Base-by-base conservation (phyloP, 1,140 invertebrate species). In the Paraescarpia echinospica region DNA sequence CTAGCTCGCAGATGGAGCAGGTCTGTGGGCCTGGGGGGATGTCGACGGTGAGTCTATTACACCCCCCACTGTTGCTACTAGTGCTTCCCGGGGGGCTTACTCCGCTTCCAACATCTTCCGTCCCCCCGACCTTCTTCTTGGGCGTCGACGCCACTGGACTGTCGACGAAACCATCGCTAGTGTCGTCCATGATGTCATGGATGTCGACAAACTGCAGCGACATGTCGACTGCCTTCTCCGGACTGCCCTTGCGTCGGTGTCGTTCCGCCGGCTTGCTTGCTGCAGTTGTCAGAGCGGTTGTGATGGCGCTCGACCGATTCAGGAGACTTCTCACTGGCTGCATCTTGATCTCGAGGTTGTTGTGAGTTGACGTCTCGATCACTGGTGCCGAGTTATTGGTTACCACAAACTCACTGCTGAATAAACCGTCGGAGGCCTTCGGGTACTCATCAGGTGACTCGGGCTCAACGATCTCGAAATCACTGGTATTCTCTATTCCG, bases 1-100 rank as follows among this genome's bases (percentile, higher is more conserved):
- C 34, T 5, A 33, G 33, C 51, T 35, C n/a, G 51, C 93, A 93
- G 34, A 93, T 51, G 33, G 89, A 89, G 90, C 93, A 93, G 34
- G 33, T 90, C 31, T 93, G 48, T 33, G 93, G 92, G 1, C 92
- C 93, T 5, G 92, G 35, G 14, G 91, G 93, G 35, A 93, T 90
- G 33, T 93, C 91, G 4, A 92, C 91, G 33, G 18, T 91, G 4
- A 77, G 27, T 77, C 41, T 41, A 1, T 33, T 35, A 41, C 33
- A 35, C 34, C 35, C 33, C 27, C 35, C 33, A 9, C 77, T 89
- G 31, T n/a, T 51, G 89, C 89, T 92, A 33, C 34, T 91, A 1
- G 34, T 59, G 91, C 34, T 91, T 5, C 41, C 91, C 34, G 18
- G 33, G 18, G 48, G 34, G 18, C 48, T 91, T 1, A 22, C 48